These are phyloP conservation scores for Formica exsecta DNA, from an alignment of 1,140 invertebrate genomes.

Conservation along the genomic window DNA sequence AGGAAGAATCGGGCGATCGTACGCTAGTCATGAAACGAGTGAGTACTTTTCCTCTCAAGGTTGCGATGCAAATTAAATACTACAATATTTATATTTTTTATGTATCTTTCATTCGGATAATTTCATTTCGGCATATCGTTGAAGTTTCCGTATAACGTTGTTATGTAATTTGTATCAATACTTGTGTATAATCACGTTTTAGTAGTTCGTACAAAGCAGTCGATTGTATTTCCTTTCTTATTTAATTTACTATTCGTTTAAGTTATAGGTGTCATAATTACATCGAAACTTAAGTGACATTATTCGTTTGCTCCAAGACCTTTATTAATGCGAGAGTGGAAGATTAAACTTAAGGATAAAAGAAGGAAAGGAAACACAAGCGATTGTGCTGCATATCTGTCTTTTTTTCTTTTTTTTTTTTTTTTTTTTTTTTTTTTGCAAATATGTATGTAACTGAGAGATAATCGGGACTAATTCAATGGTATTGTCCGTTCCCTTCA, in stretches of 20 bases:
- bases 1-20: conserved; percentile 94
- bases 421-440: conserved; percentile 63
- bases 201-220: conserved; percentile 63
- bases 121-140: conserved; percentile 66
- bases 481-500: conserved; percentile 51
- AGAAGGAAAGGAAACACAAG: conserved; percentile 41
- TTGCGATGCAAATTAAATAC: conserved; percentile 74
- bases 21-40: conserved; percentile 96
- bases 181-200: conserved; percentile 64
- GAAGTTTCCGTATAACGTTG: conserved; percentile 68
- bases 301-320: not conserved
- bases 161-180: conserved; percentile 70
- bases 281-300: not conserved
- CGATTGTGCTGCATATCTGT: conserved; percentile 67
- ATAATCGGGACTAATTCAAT: conserved; percentile 65
- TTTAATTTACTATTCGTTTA: not conserved
- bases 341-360: conserved; percentile 12
- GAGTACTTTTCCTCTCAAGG: conserved; percentile 81
- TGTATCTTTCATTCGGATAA: conserved; percentile 58
- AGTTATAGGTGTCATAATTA: not conserved
- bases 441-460: conserved; percentile 57
- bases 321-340: not conserved
- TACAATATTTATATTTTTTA: conserved; percentile 63
- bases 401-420: conserved; percentile 54
- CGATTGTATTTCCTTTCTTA: conserved; percentile 48